Evolutionary conservation across 2,888 invertebrate genomes (phyloP).

Genomic region (Diarsia rubi): DNA sequence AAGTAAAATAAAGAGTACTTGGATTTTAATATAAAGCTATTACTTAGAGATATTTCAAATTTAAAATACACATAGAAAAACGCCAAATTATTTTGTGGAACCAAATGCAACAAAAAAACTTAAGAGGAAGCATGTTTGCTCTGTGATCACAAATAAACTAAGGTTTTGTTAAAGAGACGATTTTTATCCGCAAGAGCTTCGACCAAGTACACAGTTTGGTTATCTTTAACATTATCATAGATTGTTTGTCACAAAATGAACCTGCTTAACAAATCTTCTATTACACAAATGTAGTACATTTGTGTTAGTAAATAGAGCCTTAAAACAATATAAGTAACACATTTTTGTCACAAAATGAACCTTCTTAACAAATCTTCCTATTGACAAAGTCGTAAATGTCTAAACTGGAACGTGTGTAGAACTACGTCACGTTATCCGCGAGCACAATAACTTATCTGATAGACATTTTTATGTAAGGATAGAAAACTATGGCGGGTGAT

Average conservation of each 20-base stretch:
- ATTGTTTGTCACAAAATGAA: background rate
- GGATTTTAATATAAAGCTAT: too few species aligned
- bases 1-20: too few species aligned
- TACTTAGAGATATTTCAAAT: too few species aligned
- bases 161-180: background rate
- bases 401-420: constrained; percentile 64
- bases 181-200: background rate
- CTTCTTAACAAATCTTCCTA: constrained; percentile 12
- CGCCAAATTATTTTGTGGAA: background rate
- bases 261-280: too few species aligned
- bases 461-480: constrained; percentile 63
- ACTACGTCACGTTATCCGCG: constrained; percentile 58
- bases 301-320: too few species aligned
- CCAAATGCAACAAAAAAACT: background rate
- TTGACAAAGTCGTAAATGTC: constrained; percentile 49
- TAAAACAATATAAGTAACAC: too few species aligned
- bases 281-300: too few species aligned
- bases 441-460: constrained; percentile 66
- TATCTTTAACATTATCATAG: background rate
- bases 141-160: background rate
- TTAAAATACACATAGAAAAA: background rate
- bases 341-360: too few species aligned
- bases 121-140: background rate
- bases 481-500: constrained; percentile 48
- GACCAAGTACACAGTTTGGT: background rate